Evolutionary conservation across 1,140 invertebrate species (phyloP).

Genomic region (Heliconius melpomene): DNA sequence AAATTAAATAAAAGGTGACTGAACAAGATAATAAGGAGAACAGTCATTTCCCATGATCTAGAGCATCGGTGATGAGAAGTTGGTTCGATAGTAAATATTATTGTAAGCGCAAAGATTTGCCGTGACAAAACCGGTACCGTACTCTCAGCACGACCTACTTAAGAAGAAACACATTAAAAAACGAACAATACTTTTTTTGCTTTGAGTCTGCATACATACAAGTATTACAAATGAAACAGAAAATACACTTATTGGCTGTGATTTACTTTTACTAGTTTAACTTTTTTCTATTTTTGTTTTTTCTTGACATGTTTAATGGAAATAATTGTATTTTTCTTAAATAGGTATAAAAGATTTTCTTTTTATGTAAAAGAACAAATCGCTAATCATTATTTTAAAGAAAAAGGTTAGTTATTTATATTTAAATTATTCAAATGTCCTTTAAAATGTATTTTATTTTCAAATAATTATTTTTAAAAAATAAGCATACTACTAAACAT

Average conservation of each 20-base stretch:
- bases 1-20: constrained; percentile 57
- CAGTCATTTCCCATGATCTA: constrained; percentile 69
- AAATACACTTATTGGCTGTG: neutral
- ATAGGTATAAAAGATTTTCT: too few relatives aligned
- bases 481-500: too few relatives aligned
- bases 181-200: constrained; percentile 17
- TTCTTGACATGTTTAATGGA: neutral
- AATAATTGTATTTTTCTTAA: too few relatives aligned
- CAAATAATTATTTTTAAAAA: too few relatives aligned
- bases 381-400: too few relatives aligned
- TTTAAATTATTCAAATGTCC: too few relatives aligned
- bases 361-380: too few relatives aligned
- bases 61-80: constrained; percentile 54
- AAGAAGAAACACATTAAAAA: constrained; percentile 1
- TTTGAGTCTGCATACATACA: constrained; percentile 3
- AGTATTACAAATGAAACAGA: neutral
- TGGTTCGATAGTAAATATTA: constrained; percentile 53
- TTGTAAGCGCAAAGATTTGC: constrained; percentile 46
- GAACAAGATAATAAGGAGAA: constrained; percentile 58
- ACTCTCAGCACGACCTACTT: constrained; percentile 46
- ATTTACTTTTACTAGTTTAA: neutral
- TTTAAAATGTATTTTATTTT: too few relatives aligned
- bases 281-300: neutral
- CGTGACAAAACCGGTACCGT: constrained; percentile 49
- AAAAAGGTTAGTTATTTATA: too few relatives aligned